Conservation (phyloP, 2,797 vertebrate genomes). For the Pipistrellus pygmaeus region DNA sequence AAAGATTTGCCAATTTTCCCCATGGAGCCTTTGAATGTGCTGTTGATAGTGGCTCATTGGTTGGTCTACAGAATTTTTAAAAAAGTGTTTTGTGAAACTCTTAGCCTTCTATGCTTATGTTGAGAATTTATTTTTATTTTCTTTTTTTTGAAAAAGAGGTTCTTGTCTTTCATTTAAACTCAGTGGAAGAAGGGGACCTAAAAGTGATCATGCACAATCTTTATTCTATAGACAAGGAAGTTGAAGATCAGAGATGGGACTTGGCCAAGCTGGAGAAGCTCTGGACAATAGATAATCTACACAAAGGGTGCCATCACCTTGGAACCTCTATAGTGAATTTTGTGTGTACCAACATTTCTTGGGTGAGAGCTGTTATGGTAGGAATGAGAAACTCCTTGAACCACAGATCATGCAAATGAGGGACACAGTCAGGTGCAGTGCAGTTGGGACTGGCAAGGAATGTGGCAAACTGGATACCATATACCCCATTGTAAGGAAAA, state of each 20-base stretch:
- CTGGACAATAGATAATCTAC: neutral
- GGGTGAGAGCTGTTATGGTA: neutral
- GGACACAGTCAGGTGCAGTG: neutral
- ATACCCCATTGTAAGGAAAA: neutral
- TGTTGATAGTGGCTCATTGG: constrained; percentile 35
- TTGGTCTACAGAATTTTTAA: constrained; percentile 45
- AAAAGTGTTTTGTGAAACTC: constrained; percentile 19
- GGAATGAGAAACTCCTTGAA: neutral
- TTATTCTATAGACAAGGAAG: neutral
- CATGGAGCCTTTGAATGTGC: constrained; percentile 55
- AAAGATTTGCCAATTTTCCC: constrained; percentile 72
- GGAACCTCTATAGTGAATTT: neutral
- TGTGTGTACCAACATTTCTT: neutral
- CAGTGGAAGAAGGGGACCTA: neutral
- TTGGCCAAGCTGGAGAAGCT: neutral
- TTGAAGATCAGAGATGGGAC: neutral
- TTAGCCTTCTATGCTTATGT: constrained; percentile 17
- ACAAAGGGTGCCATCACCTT: neutral
- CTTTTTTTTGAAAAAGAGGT: neutral
- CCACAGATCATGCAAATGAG: neutral
- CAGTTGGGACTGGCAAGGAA: neutral
- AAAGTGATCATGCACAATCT: neutral
- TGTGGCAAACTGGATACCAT: neutral
- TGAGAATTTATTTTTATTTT: constrained; percentile 28
- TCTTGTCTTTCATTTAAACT: constrained; percentile 37